These are phyloP conservation scores for Corydoras sp. DNA, from an alignment of 2,113 vertebrate species.

Conservation along the genomic window DNA sequence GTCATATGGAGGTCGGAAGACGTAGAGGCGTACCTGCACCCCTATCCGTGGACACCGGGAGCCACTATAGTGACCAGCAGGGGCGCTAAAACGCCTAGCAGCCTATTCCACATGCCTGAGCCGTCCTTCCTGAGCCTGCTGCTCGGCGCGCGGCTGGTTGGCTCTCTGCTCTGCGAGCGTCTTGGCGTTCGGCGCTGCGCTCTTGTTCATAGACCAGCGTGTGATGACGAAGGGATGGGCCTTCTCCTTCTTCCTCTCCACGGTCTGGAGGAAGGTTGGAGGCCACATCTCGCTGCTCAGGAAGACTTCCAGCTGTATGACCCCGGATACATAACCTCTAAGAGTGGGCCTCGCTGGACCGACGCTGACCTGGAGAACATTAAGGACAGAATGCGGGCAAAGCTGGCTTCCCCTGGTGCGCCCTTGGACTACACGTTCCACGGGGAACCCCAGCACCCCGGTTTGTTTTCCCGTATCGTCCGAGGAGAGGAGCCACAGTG, in stretches of 20 bases:
- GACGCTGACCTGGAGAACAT: conserved; percentile 50
- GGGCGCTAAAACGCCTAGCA: conserved; percentile 8
- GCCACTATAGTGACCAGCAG: conserved; percentile 56
- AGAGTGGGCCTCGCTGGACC: conserved; percentile 59
- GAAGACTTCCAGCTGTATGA: conserved; percentile 56
- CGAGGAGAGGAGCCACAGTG: conserved; percentile 69
- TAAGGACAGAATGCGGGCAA: conserved; percentile 51
- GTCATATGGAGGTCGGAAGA: conserved; percentile 62
- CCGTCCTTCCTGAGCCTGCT: conserved; percentile 53
- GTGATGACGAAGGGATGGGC: conserved; percentile 18
- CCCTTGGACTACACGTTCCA: conserved; percentile 51
- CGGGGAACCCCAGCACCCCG: conserved; percentile 50
- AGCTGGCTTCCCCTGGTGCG: conserved; percentile 45
- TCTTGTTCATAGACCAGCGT: conserved; percentile 53
- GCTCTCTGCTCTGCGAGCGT: conserved; percentile 56
- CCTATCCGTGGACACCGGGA: conserved; percentile 64
- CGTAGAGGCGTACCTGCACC: conserved; percentile 61
- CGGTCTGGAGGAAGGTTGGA: conserved; percentile 60
- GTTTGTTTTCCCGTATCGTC: conserved; percentile 63
- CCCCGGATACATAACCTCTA: conserved; percentile 65
- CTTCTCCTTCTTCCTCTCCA: conserved; percentile 64
- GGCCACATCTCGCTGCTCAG: conserved; percentile 57
- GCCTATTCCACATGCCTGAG: conserved; percentile 61
- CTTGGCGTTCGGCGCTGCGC: conserved; percentile 61
- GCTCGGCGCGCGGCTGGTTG: conserved; percentile 50